Conservation (phyloP, 2,888 invertebrate genomes). For the Drosophila borborema region DNA sequence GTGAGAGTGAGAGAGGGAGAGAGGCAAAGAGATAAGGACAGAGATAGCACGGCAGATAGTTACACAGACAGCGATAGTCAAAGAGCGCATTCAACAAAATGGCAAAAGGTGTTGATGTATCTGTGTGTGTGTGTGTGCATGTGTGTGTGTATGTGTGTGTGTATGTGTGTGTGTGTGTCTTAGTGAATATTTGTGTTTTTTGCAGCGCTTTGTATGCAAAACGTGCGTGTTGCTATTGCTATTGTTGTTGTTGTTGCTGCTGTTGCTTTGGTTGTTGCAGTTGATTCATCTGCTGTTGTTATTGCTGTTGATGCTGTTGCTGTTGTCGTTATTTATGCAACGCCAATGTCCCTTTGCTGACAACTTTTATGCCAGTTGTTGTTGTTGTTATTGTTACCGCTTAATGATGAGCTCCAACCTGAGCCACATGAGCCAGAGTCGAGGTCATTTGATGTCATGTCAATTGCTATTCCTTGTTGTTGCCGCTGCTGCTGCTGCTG, state of each 20-base stretch:
- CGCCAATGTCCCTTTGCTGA: slow-evolving; percentile 53
- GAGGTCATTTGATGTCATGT: slow-evolving; percentile 67
- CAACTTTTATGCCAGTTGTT: slow-evolving; percentile 42
- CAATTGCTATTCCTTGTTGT: slow-evolving; percentile 38
- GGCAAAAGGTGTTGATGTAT: slow-evolving; percentile 61
- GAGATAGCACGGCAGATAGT: slow-evolving; percentile 8
- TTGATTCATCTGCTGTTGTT: slow-evolving; percentile 29
- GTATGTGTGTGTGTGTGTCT: slow-evolving; percentile 1
- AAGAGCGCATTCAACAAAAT: slow-evolving; percentile 36
- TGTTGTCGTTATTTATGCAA: slow-evolving; percentile 71
- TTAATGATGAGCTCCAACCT: slow-evolving; percentile 70
- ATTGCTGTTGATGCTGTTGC: slow-evolving; percentile 44
- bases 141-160: slow-evolving; percentile 8
- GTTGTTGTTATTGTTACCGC: slow-evolving; percentile 29
- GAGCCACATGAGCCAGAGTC: slow-evolving; percentile 45
- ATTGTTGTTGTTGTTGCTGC: slow-evolving; percentile 26
- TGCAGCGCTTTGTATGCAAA: slow-evolving; percentile 74
- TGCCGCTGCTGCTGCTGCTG: slow-evolving; percentile 16
- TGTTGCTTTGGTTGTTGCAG: slow-evolving; percentile 10
- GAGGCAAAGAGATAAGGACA: background rate
- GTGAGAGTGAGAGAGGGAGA: background rate
- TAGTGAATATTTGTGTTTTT: slow-evolving; percentile 32
- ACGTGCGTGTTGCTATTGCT: slow-evolving; percentile 48
- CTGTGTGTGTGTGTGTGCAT: slow-evolving; percentile 2
- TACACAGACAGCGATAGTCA: slow-evolving; percentile 15